phyloP scores from a whole-genome alignment of 2,113 vertebrate species.

The Helogale parvula region DNA sequence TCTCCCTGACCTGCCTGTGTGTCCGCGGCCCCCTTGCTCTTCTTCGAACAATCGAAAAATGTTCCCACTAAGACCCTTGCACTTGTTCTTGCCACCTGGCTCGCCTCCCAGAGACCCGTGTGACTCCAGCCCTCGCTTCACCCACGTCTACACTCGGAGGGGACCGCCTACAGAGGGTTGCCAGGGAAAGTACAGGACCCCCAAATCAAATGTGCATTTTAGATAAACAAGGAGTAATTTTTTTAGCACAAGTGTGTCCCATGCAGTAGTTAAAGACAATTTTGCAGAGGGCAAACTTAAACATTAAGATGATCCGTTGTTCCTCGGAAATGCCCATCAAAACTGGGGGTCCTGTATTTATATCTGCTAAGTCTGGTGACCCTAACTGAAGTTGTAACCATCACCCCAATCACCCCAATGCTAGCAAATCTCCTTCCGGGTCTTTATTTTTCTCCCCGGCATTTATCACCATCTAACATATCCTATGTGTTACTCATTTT shows the following conservation, averaged over 20 bases:
- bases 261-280: not conserved
- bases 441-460: not conserved
- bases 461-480: not conserved
- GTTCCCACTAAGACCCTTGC: not conserved
- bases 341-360: not conserved
- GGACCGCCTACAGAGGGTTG: no score
- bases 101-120: not conserved
- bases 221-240: not conserved
- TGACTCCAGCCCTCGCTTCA: not conserved
- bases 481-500: not conserved
- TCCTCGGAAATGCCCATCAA: not conserved
- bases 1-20: not conserved
- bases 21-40: not conserved
- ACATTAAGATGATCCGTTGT: not conserved
- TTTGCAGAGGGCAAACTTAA: not conserved
- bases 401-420: not conserved
- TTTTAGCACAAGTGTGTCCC: not conserved
- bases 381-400: no score
- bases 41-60: not conserved
- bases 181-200: not conserved
- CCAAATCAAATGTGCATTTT: not conserved
- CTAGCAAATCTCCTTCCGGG: not conserved
- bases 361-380: not conserved
- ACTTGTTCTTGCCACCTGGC: not conserved
- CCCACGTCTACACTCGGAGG: not conserved